phyloP scores from a whole-genome alignment of 1,140 invertebrate genomes.

The Drosophila kohkoa region DNA sequence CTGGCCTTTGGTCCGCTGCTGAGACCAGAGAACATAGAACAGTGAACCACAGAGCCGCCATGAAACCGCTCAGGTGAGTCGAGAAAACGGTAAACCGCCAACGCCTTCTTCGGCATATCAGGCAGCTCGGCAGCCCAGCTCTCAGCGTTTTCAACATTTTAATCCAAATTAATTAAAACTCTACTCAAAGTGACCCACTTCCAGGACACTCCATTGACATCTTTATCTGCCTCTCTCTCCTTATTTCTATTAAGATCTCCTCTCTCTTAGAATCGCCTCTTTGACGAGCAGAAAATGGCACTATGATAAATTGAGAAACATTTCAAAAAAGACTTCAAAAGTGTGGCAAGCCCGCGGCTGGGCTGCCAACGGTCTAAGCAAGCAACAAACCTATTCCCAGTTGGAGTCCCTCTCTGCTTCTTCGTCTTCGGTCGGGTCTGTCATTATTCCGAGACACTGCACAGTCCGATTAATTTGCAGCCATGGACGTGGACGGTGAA shows the following conservation, averaged over 20 bases:
- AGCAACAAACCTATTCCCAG: conserved; percentile 8
- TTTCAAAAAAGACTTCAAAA: conserved; percentile 71
- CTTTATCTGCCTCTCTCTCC: conserved; percentile 14
- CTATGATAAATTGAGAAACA: conserved; percentile 69
- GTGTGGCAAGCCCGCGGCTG: conserved; percentile 62
- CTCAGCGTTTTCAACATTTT: conserved; percentile 63
- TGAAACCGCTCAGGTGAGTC: conserved; percentile 65
- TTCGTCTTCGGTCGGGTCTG: conserved; percentile 22
- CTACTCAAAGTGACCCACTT: conserved; percentile 60
- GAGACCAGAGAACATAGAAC: conserved; percentile 52
- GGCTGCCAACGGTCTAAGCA: conserved; percentile 31
- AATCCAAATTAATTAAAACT: conserved; percentile 79
- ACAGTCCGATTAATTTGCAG: conserved; percentile 73
- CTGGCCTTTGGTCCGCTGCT: conserved; percentile 71
- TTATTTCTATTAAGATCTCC: neutral
- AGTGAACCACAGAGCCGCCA: conserved; percentile 33
- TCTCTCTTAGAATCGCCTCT: neutral
- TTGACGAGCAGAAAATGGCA: conserved; percentile 62
- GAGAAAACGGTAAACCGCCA: conserved; percentile 74
- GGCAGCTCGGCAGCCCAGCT: conserved; percentile 37
- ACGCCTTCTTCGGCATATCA: conserved; percentile 77
- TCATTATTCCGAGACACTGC: conserved; percentile 58
- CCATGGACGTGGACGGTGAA: conserved; percentile 37
- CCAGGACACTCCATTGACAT: conserved; percentile 60
- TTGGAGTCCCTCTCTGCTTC: neutral